phyloP scores from a whole-genome alignment of 1,140 invertebrate species.

The Zaprionus lachaisei region DNA sequence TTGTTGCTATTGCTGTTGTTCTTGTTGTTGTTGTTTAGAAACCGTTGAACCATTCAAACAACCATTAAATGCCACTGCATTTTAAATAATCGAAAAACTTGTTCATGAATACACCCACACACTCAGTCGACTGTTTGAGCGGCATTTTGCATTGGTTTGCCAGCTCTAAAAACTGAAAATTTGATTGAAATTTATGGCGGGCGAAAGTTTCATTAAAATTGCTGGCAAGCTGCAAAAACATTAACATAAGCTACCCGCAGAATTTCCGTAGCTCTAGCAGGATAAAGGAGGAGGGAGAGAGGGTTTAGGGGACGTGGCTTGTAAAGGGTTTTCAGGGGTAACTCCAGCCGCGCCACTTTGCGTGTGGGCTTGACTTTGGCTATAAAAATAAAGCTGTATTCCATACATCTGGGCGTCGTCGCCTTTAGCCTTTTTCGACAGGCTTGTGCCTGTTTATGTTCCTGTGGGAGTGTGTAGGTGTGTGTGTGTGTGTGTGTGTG shows the following conservation, averaged over 20 bases:
- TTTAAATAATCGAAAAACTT: constrained; percentile 57
- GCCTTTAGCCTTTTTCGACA: constrained; percentile 18
- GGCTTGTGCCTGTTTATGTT: constrained; percentile 11
- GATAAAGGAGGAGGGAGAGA: neutral
- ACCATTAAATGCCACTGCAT: constrained; percentile 67
- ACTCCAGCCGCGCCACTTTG: constrained; percentile 31
- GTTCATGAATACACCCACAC: constrained; percentile 5
- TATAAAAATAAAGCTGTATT: constrained; percentile 72
- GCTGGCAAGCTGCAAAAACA: constrained; percentile 51
- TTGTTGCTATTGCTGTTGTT: constrained; percentile 41
- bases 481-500: constrained; percentile 11
- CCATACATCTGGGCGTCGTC: constrained; percentile 50
- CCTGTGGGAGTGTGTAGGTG: constrained; percentile 11
- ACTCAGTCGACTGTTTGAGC: neutral
- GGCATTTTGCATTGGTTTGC: constrained; percentile 5
- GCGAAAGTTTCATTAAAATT: constrained; percentile 66
- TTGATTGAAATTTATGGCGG: constrained; percentile 67
- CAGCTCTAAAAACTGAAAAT: constrained; percentile 28
- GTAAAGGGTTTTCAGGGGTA: constrained; percentile 29
- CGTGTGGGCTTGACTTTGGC: constrained; percentile 40
- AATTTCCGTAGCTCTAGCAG: neutral
- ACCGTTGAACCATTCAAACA: constrained; percentile 72
- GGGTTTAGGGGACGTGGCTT: neutral
- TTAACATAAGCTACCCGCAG: constrained; percentile 60
- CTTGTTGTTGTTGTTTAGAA: constrained; percentile 75